A percentile compares a stretch with the other conserved stretches of the same genome.
phyloP scores from a whole-genome alignment of 2,113 vertebrate genomes.

The Phrynocephalus versicolor region DNA sequence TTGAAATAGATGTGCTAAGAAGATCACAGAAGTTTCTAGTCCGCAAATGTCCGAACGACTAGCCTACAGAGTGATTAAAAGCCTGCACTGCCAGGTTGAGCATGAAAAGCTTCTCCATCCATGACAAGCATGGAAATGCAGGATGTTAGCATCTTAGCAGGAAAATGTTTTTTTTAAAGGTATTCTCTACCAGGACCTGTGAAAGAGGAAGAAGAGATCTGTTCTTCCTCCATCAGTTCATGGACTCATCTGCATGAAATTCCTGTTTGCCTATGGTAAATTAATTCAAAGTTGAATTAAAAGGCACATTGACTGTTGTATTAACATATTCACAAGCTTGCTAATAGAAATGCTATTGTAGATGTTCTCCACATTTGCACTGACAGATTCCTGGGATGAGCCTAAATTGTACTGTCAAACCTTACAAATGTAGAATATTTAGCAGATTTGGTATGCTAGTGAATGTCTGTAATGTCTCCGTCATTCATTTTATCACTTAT shows the following conservation, averaged over 20 bases:
- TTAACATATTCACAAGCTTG: slow-evolving; percentile 7
- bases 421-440: slow-evolving; percentile 24
- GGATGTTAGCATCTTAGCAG: neutral
- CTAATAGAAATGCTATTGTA: neutral
- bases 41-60: neutral
- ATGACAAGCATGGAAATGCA: neutral
- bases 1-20: neutral
- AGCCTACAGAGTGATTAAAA: neutral
- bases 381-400: slow-evolving; percentile 17
- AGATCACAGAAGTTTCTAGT: neutral
- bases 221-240: neutral
- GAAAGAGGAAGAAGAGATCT: neutral
- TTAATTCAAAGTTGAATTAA: neutral
- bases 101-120: neutral
- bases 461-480: neutral
- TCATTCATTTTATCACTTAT: slow-evolving; percentile 7
- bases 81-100: neutral
- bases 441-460: neutral
- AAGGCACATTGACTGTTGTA: neutral
- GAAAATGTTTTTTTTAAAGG: neutral
- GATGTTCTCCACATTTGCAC: neutral
- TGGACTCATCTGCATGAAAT: neutral
- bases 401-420: slow-evolving; percentile 24
- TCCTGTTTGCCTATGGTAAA: neutral
- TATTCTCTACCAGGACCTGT: neutral